Percentiles rank a stretch among this genome's conserved stretches.
phyloP scores from a whole-genome alignment of 1,140 invertebrate species.

The Hesperophylax magnus region DNA sequence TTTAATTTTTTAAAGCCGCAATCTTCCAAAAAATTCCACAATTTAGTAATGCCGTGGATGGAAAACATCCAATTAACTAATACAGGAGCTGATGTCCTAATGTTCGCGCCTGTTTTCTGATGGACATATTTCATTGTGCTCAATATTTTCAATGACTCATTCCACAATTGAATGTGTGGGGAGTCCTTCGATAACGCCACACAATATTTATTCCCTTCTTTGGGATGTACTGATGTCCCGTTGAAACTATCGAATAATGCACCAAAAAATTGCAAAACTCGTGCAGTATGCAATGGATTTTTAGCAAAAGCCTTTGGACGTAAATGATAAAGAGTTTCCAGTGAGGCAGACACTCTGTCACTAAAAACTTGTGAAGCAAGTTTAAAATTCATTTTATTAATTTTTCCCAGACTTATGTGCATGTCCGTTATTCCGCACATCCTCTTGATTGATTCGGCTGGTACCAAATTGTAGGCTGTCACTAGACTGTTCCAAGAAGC shows the following conservation, averaged over 20 bases:
- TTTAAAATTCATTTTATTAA: neutral
- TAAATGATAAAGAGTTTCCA: neutral
- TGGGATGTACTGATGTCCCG: too few species aligned
- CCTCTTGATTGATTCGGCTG: too few species aligned
- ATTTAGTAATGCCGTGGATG: neutral
- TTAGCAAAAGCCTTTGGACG: neutral
- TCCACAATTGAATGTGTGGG: too few species aligned
- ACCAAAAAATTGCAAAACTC: neutral
- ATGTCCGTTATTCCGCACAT: too few species aligned
- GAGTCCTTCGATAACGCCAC: too few species aligned
- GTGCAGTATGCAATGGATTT: neutral
- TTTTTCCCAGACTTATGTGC: neutral
- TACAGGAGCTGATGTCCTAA: neutral
- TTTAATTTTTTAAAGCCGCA: too few species aligned
- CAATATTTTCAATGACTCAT: too few species aligned
- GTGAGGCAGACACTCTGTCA: neutral
- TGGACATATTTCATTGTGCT: too few species aligned
- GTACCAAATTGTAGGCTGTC: neutral
- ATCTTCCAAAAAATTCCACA: neutral
- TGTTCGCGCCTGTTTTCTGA: too few species aligned
- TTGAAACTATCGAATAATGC: too few species aligned
- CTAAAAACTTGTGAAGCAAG: neutral
- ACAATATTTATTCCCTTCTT: too few species aligned
- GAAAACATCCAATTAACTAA: neutral
- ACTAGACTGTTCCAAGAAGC: neutral